Percentiles rank a stretch among this genome's conserved stretches.
Conservation (phyloP, 2,797 vertebrate species). For the Danionella dracula region DNA sequence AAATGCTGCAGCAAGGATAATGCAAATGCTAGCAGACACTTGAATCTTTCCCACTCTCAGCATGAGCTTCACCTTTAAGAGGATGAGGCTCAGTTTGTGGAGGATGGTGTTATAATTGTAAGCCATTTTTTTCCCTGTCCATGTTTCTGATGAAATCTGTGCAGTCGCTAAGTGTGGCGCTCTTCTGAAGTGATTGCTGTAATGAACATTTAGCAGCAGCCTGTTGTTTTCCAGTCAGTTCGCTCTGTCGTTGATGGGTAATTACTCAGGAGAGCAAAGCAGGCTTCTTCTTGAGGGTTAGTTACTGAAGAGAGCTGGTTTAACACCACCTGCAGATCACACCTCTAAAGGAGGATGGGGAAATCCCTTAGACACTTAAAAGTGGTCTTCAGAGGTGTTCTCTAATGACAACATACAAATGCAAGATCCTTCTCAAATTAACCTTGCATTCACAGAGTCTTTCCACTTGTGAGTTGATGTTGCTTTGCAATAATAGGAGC, state of each 20-base stretch:
- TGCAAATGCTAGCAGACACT: constrained; percentile 27
- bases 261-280: constrained; percentile 38
- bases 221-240: constrained; percentile 38
- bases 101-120: constrained; percentile 46
- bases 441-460: constrained; percentile 16
- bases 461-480: background rate
- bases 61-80: background rate
- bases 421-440: constrained; percentile 22
- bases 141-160: constrained; percentile 57
- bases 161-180: constrained; percentile 61
- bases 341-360: background rate
- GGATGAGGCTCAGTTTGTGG: background rate
- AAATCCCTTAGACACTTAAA: constrained; percentile 11
- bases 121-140: constrained; percentile 46
- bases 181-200: constrained; percentile 57
- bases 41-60: constrained; percentile 18
- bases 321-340: constrained; percentile 32
- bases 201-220: constrained; percentile 50
- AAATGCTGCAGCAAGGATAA: background rate
- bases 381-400: constrained; percentile 13
- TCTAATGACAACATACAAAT: constrained; percentile 25
- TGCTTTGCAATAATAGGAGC: background rate
- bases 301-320: constrained; percentile 23
- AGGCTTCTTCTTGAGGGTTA: constrained; percentile 9
- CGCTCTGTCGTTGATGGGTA: constrained; percentile 29